Conservation (phyloP, 2,797 vertebrate species). For the Dromococcyx pavoninus region DNA sequence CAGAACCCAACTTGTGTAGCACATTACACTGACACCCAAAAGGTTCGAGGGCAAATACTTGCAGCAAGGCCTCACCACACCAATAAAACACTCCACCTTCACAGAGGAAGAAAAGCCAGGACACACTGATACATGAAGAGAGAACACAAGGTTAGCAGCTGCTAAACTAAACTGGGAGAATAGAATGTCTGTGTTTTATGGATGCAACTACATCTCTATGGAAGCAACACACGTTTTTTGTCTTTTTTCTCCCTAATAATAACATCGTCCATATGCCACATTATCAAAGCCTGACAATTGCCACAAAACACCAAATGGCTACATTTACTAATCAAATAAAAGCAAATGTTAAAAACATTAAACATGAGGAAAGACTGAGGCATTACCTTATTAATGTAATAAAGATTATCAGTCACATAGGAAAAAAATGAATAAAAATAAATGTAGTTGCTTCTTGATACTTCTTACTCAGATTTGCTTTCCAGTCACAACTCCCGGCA, state of each 20-base stretch:
- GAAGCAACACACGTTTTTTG: not conserved
- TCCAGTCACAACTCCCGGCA: not conserved
- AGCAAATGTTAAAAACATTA: not conserved
- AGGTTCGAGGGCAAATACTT: not conserved
- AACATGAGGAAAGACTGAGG: not conserved
- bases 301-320: not conserved
- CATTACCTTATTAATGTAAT: not conserved
- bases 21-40: not conserved
- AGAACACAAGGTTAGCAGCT: not conserved
- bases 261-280: not conserved
- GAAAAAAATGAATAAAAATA: not conserved
- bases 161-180: not conserved
- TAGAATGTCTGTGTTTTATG: not conserved
- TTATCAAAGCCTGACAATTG: not conserved
- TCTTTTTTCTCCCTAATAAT: rapidly evolving
- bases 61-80: not conserved
- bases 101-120: not conserved
- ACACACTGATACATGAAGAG: not conserved
- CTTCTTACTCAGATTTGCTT: not conserved
- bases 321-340: not conserved
- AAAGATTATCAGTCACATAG: not conserved
- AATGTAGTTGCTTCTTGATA: not conserved
- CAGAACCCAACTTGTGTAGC: not conserved
- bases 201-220: not conserved
- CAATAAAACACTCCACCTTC: not conserved